Evolutionary conservation across 1,140 invertebrate species (phyloP), one percentile per base, ranked within the genome.

Genomic region (Ceratoteleas bidentatus): DNA sequence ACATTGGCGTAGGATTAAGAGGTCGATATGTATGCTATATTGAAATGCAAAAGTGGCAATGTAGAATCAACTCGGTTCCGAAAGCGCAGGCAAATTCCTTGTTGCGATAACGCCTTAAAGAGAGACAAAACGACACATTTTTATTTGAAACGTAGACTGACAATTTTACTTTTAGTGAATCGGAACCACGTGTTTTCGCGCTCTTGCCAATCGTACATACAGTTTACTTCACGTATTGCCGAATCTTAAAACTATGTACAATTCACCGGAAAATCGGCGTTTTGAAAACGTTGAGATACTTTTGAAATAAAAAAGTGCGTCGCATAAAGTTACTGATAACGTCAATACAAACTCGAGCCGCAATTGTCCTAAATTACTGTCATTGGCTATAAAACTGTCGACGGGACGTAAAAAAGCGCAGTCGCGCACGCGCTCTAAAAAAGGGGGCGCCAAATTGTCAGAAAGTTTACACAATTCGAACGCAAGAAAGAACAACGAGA

Each of bases 381-480:
- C 77, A 78, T 69, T 80, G 62, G 77, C 62, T 80, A 80, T 80
- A 80, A 80, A 80, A 80, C 43, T 80, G 77, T 80, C 76, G 34
- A 72, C 15, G 15, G 66, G 76, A 79, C 68, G 68, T 79, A 79
- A 79, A 79, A 78, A 79, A 79, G 75, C 53, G 75, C 65, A 11
- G n/a, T 65, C 24, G 60, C 66, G 75, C 73, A 58, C 36, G 13
- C 45, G 13, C 65, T 66, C 56, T 76, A 77, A 53, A 79, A 79
- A 78, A 70, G 60, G 38, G 52, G 38, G 64, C 76, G 65, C 62
- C 14, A 64, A 78, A 64, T 47, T 52, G 40, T 58, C 14, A 57
- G 66, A 72, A 72, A 61, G 57, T 77, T 47, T 38, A 52, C 33
- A 62, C 11, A 64, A 64, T 77, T 70, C 36, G 60, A 72, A n/a